A percentile compares a stretch with the other conserved stretches of the same genome.
Conservation (phyloP, 1,140 invertebrate species). For the Drosophila punjabiensis region DNA sequence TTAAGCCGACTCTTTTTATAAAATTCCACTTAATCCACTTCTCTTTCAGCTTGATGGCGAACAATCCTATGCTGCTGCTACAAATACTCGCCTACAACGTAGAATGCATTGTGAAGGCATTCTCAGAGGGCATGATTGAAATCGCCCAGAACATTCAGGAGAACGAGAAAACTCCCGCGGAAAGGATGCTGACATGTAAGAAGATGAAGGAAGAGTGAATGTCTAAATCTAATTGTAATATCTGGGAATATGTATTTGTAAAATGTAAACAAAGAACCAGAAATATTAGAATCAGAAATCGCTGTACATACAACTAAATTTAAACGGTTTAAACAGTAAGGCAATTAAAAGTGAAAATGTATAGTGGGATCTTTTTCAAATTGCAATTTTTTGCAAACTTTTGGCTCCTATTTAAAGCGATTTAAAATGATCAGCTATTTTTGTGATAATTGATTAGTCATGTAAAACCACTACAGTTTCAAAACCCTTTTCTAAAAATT, state of each 20-base stretch:
- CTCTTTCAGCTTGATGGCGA: constrained; percentile 71
- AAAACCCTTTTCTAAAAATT: too few relatives aligned
- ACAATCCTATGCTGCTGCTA: constrained; percentile 83
- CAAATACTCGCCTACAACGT: constrained; percentile 84
- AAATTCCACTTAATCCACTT: background rate
- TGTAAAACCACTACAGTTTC: too few relatives aligned
- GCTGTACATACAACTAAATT: background rate
- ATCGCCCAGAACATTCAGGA: constrained; percentile 78
- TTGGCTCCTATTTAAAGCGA: too few relatives aligned
- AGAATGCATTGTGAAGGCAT: constrained; percentile 83
- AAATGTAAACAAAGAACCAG: constrained; percentile 3
- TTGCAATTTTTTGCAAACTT: background rate
- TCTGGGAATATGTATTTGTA: constrained; percentile 2
- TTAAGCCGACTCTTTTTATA: background rate
- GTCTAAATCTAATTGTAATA: constrained; percentile 8
- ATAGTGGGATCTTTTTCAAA: background rate
- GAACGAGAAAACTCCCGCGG: constrained; percentile 75
- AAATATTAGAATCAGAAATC: background rate
- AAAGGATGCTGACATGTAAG: constrained; percentile 82
- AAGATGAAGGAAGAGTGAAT: constrained; percentile 36
- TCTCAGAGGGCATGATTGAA: constrained; percentile 82
- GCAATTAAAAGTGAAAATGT: background rate
- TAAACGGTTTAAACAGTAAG: background rate
- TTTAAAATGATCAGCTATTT: too few relatives aligned
- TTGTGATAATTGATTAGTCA: too few relatives aligned